Evolutionary conservation across 2,888 invertebrate species (phyloP).

Genomic region (Dioctria linearis): DNA sequence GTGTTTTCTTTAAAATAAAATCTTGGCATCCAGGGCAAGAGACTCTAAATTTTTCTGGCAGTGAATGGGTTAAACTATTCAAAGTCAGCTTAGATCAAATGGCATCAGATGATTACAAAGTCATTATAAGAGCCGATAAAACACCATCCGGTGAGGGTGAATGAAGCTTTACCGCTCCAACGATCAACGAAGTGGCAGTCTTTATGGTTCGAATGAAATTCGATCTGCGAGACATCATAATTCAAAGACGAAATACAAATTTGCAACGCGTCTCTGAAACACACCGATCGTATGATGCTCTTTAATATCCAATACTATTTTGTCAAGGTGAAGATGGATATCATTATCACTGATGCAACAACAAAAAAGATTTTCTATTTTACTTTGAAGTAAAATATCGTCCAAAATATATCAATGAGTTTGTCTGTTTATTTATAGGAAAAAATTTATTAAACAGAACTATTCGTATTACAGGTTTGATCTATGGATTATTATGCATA

Average conservation of each 20-base stretch:
- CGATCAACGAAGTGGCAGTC: constrained; percentile 64
- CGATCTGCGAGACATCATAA: constrained; percentile 61
- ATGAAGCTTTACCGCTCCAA: no score
- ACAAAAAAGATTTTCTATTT: background rate
- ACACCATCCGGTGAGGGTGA: no score
- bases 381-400: background rate
- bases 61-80: no score
- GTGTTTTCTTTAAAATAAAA: no score
- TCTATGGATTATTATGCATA: constrained; percentile 21
- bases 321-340: constrained; percentile 62
- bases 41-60: no score
- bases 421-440: constrained; percentile 18
- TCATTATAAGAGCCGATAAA: no score
- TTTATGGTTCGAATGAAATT: constrained; percentile 61
- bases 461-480: constrained; percentile 8
- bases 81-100: no score
- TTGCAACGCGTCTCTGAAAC: constrained; percentile 61
- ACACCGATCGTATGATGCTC: constrained; percentile 65
- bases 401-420: background rate
- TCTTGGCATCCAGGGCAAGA: no score
- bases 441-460: constrained; percentile 14
- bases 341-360: constrained; percentile 16
- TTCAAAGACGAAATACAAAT: constrained; percentile 59
- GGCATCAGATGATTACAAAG: no score
- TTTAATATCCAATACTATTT: constrained; percentile 65